Percentiles rank a stretch among this genome's conserved stretches.
These are phyloP conservation scores for Ginglymostoma cirratum DNA, from an alignment of 2,113 vertebrate genomes.

Conservation along the genomic window DNA sequence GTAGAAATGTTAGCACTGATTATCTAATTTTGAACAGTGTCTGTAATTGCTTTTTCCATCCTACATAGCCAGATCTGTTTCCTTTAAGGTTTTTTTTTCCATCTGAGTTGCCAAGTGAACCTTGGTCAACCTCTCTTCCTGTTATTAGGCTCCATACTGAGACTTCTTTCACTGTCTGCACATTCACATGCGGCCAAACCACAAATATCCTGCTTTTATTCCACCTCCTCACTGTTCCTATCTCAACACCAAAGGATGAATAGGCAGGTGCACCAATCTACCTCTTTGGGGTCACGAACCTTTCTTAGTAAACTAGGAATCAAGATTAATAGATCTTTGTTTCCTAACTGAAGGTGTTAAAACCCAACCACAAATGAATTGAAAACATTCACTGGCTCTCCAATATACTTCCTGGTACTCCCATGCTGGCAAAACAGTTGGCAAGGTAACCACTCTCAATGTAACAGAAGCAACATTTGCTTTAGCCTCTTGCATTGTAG, in stretches of 20 bases:
- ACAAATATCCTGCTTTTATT: not conserved
- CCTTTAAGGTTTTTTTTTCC: slow-evolving; percentile 32
- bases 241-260: not conserved
- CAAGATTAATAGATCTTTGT: not conserved
- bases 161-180: not conserved
- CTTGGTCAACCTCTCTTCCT: slow-evolving; percentile 34
- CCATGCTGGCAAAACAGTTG: not conserved
- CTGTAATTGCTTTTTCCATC: slow-evolving; percentile 32
- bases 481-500: not conserved
- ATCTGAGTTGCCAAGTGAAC: slow-evolving; percentile 26
- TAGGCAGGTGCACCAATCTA: not conserved
- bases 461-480: not conserved
- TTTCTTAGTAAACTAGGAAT: not conserved
- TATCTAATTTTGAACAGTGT: not conserved
- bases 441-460: not conserved
- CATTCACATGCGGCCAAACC: not conserved
- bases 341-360: not conserved
- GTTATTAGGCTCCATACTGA: slow-evolving; percentile 34
- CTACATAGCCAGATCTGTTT: slow-evolving; percentile 28
- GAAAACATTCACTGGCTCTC: slow-evolving; percentile 4
- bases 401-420: not conserved
- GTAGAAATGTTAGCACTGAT: not conserved
- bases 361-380: not conserved
- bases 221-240: not conserved
- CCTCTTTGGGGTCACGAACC: not conserved